A percentile compares a stretch with the other conserved stretches of the same genome.
These are phyloP conservation scores for Tragelaphus strepsiceros DNA, from an alignment of 2,113 vertebrate species.

Conservation along the genomic window DNA sequence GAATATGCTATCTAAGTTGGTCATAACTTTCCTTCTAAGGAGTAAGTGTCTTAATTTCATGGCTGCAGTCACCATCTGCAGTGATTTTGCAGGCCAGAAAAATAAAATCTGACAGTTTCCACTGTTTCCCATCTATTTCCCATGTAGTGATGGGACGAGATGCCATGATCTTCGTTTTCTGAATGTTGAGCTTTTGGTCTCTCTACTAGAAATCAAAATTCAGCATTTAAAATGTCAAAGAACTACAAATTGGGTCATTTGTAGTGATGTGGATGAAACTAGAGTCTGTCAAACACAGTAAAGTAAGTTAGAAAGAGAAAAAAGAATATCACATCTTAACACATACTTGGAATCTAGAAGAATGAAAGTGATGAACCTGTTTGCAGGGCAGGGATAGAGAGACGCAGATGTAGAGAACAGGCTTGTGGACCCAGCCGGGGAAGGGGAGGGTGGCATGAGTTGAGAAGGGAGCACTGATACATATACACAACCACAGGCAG, in stretches of 20 bases:
- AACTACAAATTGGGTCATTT: background rate
- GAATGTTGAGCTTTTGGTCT: background rate
- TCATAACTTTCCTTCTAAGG: too few relatives aligned
- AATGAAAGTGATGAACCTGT: background rate
- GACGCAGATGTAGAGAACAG: background rate
- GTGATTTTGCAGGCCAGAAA: too few relatives aligned
- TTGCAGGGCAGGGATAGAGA: background rate
- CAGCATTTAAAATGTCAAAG: background rate
- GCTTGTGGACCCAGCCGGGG: background rate
- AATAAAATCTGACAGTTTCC: too few relatives aligned
- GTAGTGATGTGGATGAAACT: background rate
- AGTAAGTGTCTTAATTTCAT: too few relatives aligned
- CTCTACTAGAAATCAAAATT: background rate
- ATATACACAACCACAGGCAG: background rate
- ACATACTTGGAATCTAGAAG: background rate
- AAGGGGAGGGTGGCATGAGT: background rate
- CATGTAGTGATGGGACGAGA: too few relatives aligned
- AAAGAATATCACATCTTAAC: background rate
- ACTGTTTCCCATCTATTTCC: too few relatives aligned
- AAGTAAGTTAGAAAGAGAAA: background rate
- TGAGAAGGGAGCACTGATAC: background rate
- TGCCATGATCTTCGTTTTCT: too few relatives aligned
- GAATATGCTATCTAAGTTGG: too few relatives aligned
- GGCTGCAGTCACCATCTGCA: too few relatives aligned
- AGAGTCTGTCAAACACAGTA: background rate